A percentile compares a stretch with the other conserved stretches of the same genome.
These are phyloP conservation scores for Steromphala cineraria DNA, from an alignment of 2,888 invertebrate genomes.

Conservation along the genomic window DNA sequence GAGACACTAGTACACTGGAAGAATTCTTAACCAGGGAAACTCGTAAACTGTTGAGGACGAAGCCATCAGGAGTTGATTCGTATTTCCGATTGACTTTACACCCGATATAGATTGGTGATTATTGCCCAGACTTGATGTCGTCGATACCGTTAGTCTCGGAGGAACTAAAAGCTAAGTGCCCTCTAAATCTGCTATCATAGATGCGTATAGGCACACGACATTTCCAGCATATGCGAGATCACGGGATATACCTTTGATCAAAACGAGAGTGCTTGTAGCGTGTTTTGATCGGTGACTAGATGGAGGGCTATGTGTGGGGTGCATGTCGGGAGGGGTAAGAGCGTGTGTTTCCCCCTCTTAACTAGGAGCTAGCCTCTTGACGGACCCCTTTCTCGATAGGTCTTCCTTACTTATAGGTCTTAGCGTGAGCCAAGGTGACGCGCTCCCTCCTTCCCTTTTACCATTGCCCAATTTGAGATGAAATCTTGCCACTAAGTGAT, in stretches of 20 bases:
- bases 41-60: no score
- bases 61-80: no score
- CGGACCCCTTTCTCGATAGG: background rate
- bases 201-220: background rate
- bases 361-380: background rate
- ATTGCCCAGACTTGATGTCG: background rate
- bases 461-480: conserved; percentile 18
- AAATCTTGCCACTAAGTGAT: conserved; percentile 18
- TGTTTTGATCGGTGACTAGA: background rate
- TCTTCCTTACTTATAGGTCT: background rate
- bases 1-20: no score
- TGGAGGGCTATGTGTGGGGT: background rate
- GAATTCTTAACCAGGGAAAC: no score
- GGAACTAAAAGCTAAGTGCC: background rate
- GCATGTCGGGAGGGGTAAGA: background rate
- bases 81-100: background rate
- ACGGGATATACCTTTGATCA: background rate
- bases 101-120: background rate
- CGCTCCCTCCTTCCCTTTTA: background rate
- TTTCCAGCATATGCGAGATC: background rate
- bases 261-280: background rate
- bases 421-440: background rate
- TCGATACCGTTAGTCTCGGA: background rate
- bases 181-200: background rate
- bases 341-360: background rate